Evolutionary conservation across 2,888 invertebrate species (phyloP).

Genomic region (Orthosia incerta): DNA sequence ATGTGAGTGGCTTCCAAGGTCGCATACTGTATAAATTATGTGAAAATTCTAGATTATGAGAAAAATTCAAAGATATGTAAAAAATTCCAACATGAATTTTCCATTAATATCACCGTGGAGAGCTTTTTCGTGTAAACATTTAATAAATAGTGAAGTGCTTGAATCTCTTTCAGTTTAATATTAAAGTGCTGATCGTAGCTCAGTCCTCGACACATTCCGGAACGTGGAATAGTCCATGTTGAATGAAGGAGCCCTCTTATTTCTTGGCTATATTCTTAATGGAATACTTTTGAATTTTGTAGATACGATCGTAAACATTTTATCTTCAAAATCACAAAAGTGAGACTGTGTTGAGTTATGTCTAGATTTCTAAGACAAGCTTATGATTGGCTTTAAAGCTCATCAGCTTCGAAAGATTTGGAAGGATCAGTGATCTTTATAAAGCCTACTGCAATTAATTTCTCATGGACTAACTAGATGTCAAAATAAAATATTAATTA

Average conservation of each 20-base stretch:
- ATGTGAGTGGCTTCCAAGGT: neutral
- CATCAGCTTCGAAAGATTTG: neutral
- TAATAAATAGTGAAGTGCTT: neutral
- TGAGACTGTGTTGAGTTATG: neutral
- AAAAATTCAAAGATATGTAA: neutral
- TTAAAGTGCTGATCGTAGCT: neutral
- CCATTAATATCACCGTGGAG: neutral
- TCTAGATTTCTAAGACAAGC: neutral
- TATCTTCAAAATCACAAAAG: neutral
- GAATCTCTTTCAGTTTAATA: conserved; percentile 19
- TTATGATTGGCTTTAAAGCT: conserved; percentile 1
- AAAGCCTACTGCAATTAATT: neutral
- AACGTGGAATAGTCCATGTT: conserved; percentile 17
- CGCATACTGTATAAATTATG: neutral
- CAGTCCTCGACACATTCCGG: conserved; percentile 15
- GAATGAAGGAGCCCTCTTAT: conserved; percentile 3
- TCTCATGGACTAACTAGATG: neutral
- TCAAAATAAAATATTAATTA: neutral
- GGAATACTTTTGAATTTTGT: conserved; percentile 20
- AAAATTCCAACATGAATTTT: neutral
- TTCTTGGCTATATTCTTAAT: neutral
- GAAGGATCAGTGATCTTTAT: neutral
- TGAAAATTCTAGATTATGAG: neutral
- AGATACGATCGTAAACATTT: neutral
- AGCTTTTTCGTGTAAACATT: conserved; percentile 18